Percentiles rank a stretch among this genome's conserved stretches.
Evolutionary conservation across 1,140 invertebrate species (phyloP).

Genomic region (Hycleus phaleratus): DNA sequence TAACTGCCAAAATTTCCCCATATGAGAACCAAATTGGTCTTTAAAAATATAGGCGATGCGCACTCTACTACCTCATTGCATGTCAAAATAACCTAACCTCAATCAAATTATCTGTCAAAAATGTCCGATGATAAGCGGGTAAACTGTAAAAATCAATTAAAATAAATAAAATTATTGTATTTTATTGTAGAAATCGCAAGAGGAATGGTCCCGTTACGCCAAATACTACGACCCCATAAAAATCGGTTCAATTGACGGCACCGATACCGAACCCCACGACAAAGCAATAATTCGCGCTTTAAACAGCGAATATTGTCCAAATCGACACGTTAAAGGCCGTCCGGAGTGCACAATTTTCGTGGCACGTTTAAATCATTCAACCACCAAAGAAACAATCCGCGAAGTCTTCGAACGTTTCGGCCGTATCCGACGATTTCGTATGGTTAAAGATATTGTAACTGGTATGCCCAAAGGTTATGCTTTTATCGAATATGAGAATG

Average conservation of each 20-base stretch:
- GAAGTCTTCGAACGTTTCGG: constrained; percentile 62
- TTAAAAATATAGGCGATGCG: no score
- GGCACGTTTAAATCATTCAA: constrained; percentile 63
- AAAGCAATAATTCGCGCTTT: constrained; percentile 67
- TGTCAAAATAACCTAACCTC: no score
- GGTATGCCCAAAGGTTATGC: constrained; percentile 76
- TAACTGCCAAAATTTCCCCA: no score
- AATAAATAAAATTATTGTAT: no score
- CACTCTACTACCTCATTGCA: no score
- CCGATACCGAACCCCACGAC: constrained; percentile 76
- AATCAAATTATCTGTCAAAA: no score
- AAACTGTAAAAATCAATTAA: no score
- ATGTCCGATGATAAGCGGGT: no score
- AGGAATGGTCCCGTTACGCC: constrained; percentile 27
- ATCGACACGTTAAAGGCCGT: constrained; percentile 58
- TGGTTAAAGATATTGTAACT: constrained; percentile 67
- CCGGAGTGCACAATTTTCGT: constrained; percentile 72
- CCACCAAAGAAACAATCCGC: constrained; percentile 51
- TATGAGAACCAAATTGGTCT: no score
- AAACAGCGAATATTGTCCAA: constrained; percentile 59
- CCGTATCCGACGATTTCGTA: constrained; percentile 54
- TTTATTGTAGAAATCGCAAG: no score
- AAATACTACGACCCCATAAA: constrained; percentile 58
- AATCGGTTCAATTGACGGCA: constrained; percentile 78
- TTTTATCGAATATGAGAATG: constrained; percentile 72